Percentiles rank a stretch among this genome's conserved stretches.
phyloP scores from a whole-genome alignment of 2,797 vertebrate species.

The Chelon auratus region DNA sequence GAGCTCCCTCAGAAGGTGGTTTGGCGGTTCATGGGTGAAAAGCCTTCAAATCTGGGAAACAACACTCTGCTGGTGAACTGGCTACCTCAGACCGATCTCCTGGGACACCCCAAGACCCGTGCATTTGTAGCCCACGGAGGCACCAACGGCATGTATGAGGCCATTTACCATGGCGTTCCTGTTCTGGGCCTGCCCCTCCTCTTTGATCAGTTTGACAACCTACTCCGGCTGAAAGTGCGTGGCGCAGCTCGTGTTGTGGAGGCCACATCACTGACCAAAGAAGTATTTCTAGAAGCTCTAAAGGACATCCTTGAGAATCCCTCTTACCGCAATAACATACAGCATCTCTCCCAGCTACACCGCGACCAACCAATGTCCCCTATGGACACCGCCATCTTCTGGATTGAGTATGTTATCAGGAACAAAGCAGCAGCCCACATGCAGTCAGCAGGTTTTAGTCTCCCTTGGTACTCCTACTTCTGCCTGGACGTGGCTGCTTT shows the following conservation, averaged over 20 bases:
- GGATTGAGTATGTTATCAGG: constrained; percentile 81
- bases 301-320: constrained; percentile 73
- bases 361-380: constrained; percentile 58
- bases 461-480: constrained; percentile 80
- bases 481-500: constrained; percentile 71
- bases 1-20: constrained; percentile 81
- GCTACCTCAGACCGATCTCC: constrained; percentile 80
- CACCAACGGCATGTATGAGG: constrained; percentile 81
- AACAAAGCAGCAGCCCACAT: constrained; percentile 76
- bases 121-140: constrained; percentile 82
- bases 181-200: constrained; percentile 79
- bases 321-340: constrained; percentile 69
- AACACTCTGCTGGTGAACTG: constrained; percentile 80
- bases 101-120: constrained; percentile 81
- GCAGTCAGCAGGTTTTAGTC: constrained; percentile 41
- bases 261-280: constrained; percentile 50
- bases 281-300: constrained; percentile 70
- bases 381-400: constrained; percentile 75
- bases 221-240: constrained; percentile 59
- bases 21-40: constrained; percentile 74
- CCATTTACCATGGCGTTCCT: constrained; percentile 80
- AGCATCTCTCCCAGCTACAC: constrained; percentile 72
- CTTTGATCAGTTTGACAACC: constrained; percentile 82
- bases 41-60: constrained; percentile 69
- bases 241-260: constrained; percentile 76